Evolutionary conservation across 2,888 invertebrate species (phyloP), one percentile per base, ranked within the genome.

Genomic region (Mesoligia furuncula): DNA sequence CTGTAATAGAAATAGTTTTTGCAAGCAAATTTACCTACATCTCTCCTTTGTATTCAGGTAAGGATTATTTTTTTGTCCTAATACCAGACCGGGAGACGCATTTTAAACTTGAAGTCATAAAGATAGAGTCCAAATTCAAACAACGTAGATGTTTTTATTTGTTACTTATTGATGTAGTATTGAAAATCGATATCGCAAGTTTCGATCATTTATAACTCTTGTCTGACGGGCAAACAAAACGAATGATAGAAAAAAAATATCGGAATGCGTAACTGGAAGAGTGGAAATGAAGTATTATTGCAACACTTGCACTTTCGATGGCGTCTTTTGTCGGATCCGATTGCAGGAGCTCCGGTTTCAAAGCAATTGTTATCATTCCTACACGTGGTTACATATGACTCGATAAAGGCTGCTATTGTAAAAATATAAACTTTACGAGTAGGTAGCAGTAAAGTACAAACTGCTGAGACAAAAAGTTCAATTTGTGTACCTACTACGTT

Each of bases 301-400:
- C 93, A 94, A 96, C 97, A 97, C 97, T 97, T 97, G 96, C 97
- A 96, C 96, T 97, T 96, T 97, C 95, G 90, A 93, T 93, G 91
- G 92, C 88, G 91, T 90, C 91, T 90, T 92, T 93, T 91, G 92
- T 92, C 87, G 87, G 87, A 89, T 93, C 92, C 84, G 86, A 90
- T 94, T 92, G 90, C 94, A 83, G 87, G 80, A 42, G 84, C 90
- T 93, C 91, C 88, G 92, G 91, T 94, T 93, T 91, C 93, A 83
- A 76, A 81, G 51, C 90, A 84, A 90, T 90, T 90, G 90, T 91
- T 79, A 61, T 84, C 73, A 85, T 86, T 86, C 79, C 85, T 87
- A 88, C 87, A 91, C 90, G 88, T 90, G 89, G 85, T 88, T 71
- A 79, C 62, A 78, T 79, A 84, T 65, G 48, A 48, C 62, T 64